A percentile compares a stretch with the other conserved stretches of the same genome.
Evolutionary conservation across 2,797 vertebrate genomes (phyloP).

Genomic region (Tenualosa thibaudeaui): DNA sequence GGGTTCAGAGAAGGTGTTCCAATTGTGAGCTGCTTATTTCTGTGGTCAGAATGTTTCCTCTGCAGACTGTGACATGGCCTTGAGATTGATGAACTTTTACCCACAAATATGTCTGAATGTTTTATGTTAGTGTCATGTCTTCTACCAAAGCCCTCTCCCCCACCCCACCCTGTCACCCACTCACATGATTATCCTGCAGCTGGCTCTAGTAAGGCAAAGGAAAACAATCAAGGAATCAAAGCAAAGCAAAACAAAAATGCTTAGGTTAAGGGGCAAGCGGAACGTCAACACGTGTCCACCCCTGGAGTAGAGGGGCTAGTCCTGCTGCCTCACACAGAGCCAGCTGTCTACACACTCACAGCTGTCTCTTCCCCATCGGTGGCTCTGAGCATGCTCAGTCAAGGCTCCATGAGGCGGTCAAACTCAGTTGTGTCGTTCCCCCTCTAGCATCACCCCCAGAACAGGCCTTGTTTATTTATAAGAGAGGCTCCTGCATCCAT

Average conservation of each 20-base stretch:
- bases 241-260: no score
- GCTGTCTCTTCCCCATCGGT: not conserved
- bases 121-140: not conserved
- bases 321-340: not conserved
- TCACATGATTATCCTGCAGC: not conserved
- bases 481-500: not conserved
- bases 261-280: not conserved
- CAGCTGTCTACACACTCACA: not conserved
- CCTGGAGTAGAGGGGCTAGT: not conserved
- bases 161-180: not conserved
- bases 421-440: not conserved
- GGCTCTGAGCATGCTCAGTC: not conserved
- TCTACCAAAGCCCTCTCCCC: constrained; percentile 4
- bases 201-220: not conserved
- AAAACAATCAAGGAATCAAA: no score
- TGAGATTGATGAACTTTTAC: not conserved
- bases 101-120: not conserved
- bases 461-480: not conserved
- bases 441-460: not conserved
- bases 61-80: not conserved
- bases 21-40: not conserved
- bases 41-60: not conserved
- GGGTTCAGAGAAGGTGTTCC: not conserved
- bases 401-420: not conserved
- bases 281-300: not conserved